A percentile compares a stretch with the other conserved stretches of the same genome.
phyloP scores from a whole-genome alignment of 1,140 invertebrate genomes.

The Helicoverpa armigera region DNA sequence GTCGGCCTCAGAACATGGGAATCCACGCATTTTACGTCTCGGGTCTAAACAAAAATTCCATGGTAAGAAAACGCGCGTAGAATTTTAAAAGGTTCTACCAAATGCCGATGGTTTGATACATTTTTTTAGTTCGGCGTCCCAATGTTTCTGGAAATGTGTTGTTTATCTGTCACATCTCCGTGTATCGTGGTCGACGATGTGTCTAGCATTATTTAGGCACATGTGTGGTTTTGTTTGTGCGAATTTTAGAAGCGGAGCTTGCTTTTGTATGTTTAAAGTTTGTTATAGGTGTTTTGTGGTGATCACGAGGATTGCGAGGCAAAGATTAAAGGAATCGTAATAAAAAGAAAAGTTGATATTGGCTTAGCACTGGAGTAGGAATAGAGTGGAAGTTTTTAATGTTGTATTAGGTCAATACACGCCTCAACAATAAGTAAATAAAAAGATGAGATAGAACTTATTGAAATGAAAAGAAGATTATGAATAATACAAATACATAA shows the following conservation, averaged over 20 bases:
- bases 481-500: no score
- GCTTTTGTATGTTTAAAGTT: no score
- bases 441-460: no score
- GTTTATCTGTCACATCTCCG: constrained; percentile 26
- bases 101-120: constrained; percentile 37
- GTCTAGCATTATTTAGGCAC: constrained; percentile 22
- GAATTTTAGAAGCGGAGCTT: background rate
- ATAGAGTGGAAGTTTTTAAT: no score
- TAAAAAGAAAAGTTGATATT: no score
- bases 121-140: constrained; percentile 1
- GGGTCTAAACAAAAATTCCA: constrained; percentile 34
- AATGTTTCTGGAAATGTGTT: constrained; percentile 9
- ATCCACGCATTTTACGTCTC: constrained; percentile 41
- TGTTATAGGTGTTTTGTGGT: no score
- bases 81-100: constrained; percentile 45
- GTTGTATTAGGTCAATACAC: no score
- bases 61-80: constrained; percentile 44
- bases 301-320: no score
- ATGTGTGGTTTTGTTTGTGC: constrained; percentile 4
- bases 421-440: no score
- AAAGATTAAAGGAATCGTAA: background rate
- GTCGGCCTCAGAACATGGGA: constrained; percentile 45
- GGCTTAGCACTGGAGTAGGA: no score
- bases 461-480: no score
- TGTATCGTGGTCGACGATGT: constrained; percentile 4